Evolutionary conservation across 2,113 vertebrate species (phyloP).

Genomic region (Xenopus laevis): DNA sequence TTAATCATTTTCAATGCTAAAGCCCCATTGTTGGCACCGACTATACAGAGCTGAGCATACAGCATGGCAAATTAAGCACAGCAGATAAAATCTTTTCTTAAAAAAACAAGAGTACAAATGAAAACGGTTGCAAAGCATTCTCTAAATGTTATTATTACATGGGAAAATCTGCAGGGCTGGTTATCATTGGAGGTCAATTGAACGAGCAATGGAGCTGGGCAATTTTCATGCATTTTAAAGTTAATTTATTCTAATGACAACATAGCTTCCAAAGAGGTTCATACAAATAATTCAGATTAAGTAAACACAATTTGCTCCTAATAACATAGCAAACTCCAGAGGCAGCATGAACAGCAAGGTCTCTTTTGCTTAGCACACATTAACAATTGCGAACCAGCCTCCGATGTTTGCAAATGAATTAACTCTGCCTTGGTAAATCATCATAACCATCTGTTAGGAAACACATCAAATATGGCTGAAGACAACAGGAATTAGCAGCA

Average conservation of each 20-base stretch:
- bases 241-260: slow-evolving; percentile 68
- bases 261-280: slow-evolving; percentile 63
- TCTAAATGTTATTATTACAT: slow-evolving; percentile 53
- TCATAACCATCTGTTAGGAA: slow-evolving; percentile 80
- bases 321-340: slow-evolving; percentile 73
- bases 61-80: slow-evolving; percentile 12
- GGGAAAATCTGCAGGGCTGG: slow-evolving; percentile 59
- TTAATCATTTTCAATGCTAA: slow-evolving; percentile 12
- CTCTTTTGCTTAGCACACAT: slow-evolving; percentile 46
- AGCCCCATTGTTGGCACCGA: slow-evolving; percentile 16
- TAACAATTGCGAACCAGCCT: slow-evolving; percentile 67
- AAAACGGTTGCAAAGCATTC: slow-evolving; percentile 33
- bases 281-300: slow-evolving; percentile 84
- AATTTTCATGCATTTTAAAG: slow-evolving; percentile 79
- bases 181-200: slow-evolving; percentile 60
- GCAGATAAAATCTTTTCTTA: not conserved
- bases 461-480: slow-evolving; percentile 54
- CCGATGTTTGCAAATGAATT: slow-evolving; percentile 83
- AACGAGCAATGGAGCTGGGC: slow-evolving; percentile 57
- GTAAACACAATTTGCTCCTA: slow-evolving; percentile 82
- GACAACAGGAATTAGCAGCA: not conserved
- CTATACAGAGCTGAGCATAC: not conserved
- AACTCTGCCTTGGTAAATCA: slow-evolving; percentile 82
- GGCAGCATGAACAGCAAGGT: slow-evolving; percentile 75
- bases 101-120: slow-evolving; percentile 6